Percentiles rank a stretch among this genome's conserved stretches.
These are phyloP conservation scores for Dicycla oo DNA, from an alignment of 2,888 invertebrate genomes.

Conservation along the genomic window DNA sequence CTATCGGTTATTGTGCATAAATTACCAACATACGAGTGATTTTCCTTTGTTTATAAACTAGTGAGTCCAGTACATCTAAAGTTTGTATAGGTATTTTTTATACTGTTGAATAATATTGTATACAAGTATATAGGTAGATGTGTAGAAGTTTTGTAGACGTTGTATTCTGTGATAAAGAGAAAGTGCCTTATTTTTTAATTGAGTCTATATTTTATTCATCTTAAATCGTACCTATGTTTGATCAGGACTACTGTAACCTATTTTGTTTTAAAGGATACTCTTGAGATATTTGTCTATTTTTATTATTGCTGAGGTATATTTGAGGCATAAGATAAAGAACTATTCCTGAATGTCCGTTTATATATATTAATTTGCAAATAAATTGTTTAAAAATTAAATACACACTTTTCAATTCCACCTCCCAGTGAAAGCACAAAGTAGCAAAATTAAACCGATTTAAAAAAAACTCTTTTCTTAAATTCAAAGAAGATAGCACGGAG, in stretches of 20 bases:
- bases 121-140: conserved; percentile 54
- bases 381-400: conserved; percentile 32
- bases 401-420: neutral
- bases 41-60: conserved; percentile 27
- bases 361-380: conserved; percentile 66
- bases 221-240: conserved; percentile 38
- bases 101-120: conserved; percentile 60
- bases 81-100: conserved; percentile 61
- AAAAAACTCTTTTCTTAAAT: neutral
- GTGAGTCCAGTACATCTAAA: conserved; percentile 16
- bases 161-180: conserved; percentile 86
- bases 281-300: conserved; percentile 36
- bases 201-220: conserved; percentile 51
- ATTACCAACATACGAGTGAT: conserved; percentile 1
- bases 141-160: conserved; percentile 70
- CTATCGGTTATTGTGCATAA: conserved; percentile 23
- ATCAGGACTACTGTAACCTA: conserved; percentile 15
- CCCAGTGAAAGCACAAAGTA: neutral
- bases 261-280: conserved; percentile 27
- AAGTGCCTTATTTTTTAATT: conserved; percentile 83
- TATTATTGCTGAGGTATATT: conserved; percentile 38
- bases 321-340: conserved; percentile 35
- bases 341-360: conserved; percentile 56
- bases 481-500: neutral
- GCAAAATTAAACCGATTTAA: neutral